Evolutionary conservation across 1,140 invertebrate genomes (phyloP).

Genomic region (Trypoxylus dichotomus): DNA sequence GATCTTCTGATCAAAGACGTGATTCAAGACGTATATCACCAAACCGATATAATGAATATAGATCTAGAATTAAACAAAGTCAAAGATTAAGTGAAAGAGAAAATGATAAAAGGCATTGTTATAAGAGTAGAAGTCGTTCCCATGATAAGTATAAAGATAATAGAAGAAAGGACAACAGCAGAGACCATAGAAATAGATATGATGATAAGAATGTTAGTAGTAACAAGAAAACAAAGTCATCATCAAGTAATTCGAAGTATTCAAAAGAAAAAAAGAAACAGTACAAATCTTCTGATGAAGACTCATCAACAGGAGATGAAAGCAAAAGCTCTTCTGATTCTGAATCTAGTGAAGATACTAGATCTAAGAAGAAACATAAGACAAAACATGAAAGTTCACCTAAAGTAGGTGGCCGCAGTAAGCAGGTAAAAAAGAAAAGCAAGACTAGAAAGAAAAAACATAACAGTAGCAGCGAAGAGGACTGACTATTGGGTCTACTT

Average conservation of each 20-base stretch:
- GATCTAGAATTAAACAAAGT: not conserved
- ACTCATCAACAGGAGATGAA: not conserved
- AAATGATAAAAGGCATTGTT: not conserved
- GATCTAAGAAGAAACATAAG: not conserved
- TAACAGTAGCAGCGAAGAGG: not conserved
- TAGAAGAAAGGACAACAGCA: not conserved
- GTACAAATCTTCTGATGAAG: not conserved
- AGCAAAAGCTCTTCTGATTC: not conserved
- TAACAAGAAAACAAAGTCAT: not conserved
- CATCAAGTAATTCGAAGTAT: not conserved
- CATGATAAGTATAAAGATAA: not conserved
- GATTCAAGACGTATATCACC: not conserved
- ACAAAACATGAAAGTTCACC: not conserved
- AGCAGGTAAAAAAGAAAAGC: not conserved
- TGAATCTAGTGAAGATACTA: not conserved
- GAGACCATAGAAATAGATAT: not conserved
- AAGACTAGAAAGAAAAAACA: not conserved
- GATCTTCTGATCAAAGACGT: not conserved
- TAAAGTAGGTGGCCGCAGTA: not conserved
- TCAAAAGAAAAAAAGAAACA: not conserved
- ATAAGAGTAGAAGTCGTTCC: slow-evolving; percentile 1
- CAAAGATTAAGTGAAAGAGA: not conserved
- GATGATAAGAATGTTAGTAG: not conserved
- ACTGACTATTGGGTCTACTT: not conserved
- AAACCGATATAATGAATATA: not conserved